Conservation (phyloP, 2,888 invertebrate species). For the Notocelia uddmanniana region DNA sequence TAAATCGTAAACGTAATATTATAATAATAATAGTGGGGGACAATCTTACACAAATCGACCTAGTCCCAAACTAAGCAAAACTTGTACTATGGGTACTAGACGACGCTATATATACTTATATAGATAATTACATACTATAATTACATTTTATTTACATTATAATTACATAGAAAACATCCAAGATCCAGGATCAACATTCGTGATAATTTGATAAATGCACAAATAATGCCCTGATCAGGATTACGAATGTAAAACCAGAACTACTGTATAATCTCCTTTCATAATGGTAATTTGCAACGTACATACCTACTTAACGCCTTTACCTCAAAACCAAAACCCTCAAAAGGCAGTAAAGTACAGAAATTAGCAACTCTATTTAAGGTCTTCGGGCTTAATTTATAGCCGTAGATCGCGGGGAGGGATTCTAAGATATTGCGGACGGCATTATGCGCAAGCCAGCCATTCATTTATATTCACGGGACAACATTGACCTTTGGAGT, state of each 20-base stretch:
- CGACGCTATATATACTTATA: too few species aligned
- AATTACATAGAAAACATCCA: too few species aligned
- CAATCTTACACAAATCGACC: too few species aligned
- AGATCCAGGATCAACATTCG: too few species aligned
- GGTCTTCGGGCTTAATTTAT: constrained; percentile 68
- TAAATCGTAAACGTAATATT: too few species aligned
- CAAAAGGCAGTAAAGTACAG: constrained; percentile 56
- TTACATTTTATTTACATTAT: too few species aligned
- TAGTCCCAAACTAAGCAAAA: too few species aligned
- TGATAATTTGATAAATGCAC: too few species aligned
- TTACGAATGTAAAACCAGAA: background rate
- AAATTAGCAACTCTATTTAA: constrained; percentile 70
- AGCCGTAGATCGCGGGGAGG: constrained; percentile 51
- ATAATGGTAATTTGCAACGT: background rate
- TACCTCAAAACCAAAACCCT: constrained; percentile 44
- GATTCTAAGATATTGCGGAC: constrained; percentile 57
- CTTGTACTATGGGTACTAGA: too few species aligned
- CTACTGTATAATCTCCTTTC: background rate
- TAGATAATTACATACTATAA: too few species aligned
- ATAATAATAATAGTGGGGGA: too few species aligned
- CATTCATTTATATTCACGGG: constrained; percentile 42
- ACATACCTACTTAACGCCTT: constrained; percentile 22
- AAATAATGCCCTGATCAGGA: too few species aligned
- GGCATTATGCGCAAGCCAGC: constrained; percentile 43
- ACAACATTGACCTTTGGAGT: constrained; percentile 28